phyloP scores from a whole-genome alignment of 1,140 invertebrate genomes.

The Cyrtorhinus lividipennis region DNA sequence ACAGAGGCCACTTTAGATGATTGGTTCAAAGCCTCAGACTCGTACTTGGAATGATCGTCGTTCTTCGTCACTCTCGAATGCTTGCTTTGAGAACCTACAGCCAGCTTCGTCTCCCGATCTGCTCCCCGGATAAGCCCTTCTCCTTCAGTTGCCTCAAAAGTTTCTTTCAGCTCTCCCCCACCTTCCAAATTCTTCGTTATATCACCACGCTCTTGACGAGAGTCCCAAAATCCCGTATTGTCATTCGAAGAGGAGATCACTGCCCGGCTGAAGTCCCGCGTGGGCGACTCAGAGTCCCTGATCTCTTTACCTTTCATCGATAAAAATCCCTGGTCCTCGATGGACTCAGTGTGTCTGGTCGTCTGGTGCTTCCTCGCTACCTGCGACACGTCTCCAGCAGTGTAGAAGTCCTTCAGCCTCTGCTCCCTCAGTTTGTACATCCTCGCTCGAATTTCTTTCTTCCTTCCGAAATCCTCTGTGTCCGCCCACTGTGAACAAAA shows the following conservation, averaged over 20 bases:
- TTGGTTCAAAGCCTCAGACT: conserved; percentile 10
- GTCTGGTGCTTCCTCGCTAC: conserved; percentile 26
- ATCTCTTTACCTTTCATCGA: conserved; percentile 61
- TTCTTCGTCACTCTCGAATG: conserved; percentile 12
- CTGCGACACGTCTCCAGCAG: conserved; percentile 33
- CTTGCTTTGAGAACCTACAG: conserved; percentile 7
- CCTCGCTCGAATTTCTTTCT: conserved; percentile 68
- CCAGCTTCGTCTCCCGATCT: conserved; percentile 17
- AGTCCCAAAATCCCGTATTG: conserved; percentile 24
- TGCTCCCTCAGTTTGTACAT: conserved; percentile 68
- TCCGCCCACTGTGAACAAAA: conserved; percentile 55
- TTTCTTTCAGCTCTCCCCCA: conserved; percentile 8
- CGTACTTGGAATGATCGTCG: conserved; percentile 12
- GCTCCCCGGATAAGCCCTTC: conserved; percentile 18
- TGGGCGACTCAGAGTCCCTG: conserved; percentile 55
- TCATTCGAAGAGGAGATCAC: conserved; percentile 12
- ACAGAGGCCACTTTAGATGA: conserved; percentile 8
- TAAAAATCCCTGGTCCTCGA: conserved; percentile 55
- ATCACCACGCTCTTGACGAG: conserved; percentile 22
- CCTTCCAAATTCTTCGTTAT: conserved; percentile 14
- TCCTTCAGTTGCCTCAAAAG: conserved; percentile 8
- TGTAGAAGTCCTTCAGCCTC: conserved; percentile 53
- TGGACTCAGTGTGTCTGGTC: conserved; percentile 44
- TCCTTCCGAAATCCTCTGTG: conserved; percentile 66
- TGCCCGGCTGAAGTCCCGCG: conserved; percentile 36